phyloP scores from a whole-genome alignment of 2,888 invertebrate genomes.

The Machimus rusticus region DNA sequence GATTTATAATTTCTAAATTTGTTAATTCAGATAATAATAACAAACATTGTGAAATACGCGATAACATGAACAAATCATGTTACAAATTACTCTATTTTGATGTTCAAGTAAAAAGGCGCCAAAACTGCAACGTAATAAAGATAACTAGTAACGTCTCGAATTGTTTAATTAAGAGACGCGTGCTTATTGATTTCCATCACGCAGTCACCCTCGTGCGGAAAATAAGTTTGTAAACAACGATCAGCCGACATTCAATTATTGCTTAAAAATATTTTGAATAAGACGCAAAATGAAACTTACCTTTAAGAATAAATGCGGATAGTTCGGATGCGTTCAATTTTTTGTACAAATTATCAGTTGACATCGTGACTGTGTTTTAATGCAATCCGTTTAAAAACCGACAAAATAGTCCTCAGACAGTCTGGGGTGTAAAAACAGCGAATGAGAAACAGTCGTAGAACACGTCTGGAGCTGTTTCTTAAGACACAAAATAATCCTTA shows the following conservation, averaged over 20 bases:
- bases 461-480: background rate
- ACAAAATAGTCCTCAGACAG: conserved; percentile 1
- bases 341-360: conserved; percentile 44
- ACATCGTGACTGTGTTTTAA: conserved; percentile 17
- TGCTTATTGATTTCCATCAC: background rate
- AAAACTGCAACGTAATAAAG: background rate
- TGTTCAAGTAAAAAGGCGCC: background rate
- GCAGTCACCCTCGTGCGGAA: background rate
- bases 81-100: too few relatives aligned
- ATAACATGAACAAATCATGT: too few relatives aligned
- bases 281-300: conserved; percentile 33
- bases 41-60: too few relatives aligned
- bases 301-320: conserved; percentile 47
- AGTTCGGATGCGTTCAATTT: conserved; percentile 47
- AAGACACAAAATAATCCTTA: conserved; percentile 18
- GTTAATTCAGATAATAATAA: background rate
- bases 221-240: background rate
- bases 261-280: background rate
- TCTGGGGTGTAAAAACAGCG: background rate
- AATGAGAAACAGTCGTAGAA: background rate
- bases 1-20: background rate
- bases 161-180: background rate
- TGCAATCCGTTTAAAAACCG: background rate
- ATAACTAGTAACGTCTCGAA: background rate
- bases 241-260: background rate